These are phyloP conservation scores for Aleiodes sp. DNA, from an alignment of 1,140 invertebrate genomes.

Conservation along the genomic window DNA sequence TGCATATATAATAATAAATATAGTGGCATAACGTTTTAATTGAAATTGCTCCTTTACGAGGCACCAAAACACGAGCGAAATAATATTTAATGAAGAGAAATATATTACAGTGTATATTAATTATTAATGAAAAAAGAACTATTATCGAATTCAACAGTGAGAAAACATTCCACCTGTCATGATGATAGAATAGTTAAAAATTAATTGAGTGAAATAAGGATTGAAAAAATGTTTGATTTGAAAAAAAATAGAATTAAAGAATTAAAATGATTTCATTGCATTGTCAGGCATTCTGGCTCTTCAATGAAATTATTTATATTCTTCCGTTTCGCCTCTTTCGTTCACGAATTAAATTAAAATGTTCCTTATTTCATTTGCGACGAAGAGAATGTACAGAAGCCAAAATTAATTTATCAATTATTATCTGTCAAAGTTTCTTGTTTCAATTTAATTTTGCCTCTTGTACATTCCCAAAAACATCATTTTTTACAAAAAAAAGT, in stretches of 20 bases:
- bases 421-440: no score
- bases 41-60: constrained; percentile 4
- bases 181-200: constrained; percentile 13
- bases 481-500: not conserved
- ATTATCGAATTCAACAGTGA: constrained; percentile 16
- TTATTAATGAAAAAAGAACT: constrained; percentile 7
- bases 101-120: constrained; percentile 15
- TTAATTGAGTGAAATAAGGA: not conserved
- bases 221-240: not conserved
- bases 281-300: no score
- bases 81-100: constrained; percentile 8
- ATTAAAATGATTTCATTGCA: no score
- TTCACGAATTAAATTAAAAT: no score
- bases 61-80: constrained; percentile 3
- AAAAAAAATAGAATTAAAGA: not conserved
- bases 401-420: no score
- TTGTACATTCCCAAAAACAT: not conserved
- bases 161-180: constrained; percentile 14
- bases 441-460: constrained; percentile 1
- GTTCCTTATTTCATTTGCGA: no score
- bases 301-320: no score
- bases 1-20: constrained; percentile 24
- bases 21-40: constrained; percentile 7
- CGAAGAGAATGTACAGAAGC: no score
- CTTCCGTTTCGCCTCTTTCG: no score